These are phyloP conservation scores for Sebastes miniatus DNA, from an alignment of 2,797 vertebrate genomes.

Conservation along the genomic window DNA sequence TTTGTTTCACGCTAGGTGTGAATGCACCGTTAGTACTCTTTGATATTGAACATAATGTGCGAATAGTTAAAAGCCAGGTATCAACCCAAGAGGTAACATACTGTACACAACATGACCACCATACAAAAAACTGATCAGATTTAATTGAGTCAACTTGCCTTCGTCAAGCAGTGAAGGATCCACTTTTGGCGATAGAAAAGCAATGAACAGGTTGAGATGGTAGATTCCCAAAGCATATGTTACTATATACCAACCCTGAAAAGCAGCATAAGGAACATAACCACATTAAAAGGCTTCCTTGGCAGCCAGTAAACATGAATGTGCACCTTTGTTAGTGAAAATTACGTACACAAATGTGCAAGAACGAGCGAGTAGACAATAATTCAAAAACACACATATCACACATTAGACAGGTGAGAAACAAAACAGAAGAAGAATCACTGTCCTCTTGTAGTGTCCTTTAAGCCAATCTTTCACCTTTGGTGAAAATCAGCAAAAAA, in stretches of 20 bases:
- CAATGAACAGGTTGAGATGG: slow-evolving; percentile 99
- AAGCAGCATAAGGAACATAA: slow-evolving; percentile 36
- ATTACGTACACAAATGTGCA: background rate
- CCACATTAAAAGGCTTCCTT: background rate
- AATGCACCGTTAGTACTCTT: background rate
- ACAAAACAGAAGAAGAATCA: background rate
- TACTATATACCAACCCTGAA: slow-evolving; percentile 99
- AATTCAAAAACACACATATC: background rate
- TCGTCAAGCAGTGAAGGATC: slow-evolving; percentile 98
- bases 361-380: background rate
- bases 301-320: background rate
- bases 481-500: background rate
- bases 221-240: slow-evolving; percentile 99
- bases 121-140: background rate
- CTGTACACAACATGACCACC: background rate
- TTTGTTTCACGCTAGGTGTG: background rate
- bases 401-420: background rate
- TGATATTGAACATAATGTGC: background rate
- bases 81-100: background rate
- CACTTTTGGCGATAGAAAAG: slow-evolving; percentile 99
- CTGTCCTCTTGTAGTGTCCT: background rate
- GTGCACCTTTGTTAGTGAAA: background rate
- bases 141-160: slow-evolving; percentile 79
- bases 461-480: slow-evolving; percentile 5
- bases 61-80: background rate